phyloP scores from a whole-genome alignment of 2,797 vertebrate species.

The Pseudochaenichthys georgianus region DNA sequence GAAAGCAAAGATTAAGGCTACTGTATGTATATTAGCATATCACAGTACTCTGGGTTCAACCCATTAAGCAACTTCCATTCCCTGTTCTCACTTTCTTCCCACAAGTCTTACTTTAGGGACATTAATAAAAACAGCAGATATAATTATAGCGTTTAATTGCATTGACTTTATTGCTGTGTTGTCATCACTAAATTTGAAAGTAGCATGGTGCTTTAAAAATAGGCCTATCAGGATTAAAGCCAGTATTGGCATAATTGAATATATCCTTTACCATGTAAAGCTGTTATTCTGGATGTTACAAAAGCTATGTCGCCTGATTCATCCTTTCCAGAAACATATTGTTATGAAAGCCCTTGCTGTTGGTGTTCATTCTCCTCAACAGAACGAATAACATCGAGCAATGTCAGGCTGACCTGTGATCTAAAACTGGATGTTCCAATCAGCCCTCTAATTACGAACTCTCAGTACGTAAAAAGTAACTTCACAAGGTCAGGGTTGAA shows the following conservation, averaged over 20 bases:
- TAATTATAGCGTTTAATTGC: conserved; percentile 36
- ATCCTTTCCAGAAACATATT: not conserved
- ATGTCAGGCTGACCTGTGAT: conserved; percentile 44
- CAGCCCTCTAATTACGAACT: conserved; percentile 29
- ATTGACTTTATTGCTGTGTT: conserved; percentile 14
- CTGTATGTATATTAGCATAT: conserved; percentile 19
- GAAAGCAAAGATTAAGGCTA: conserved; percentile 25
- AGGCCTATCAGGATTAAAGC: conserved; percentile 20
- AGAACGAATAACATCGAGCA: conserved; percentile 19
- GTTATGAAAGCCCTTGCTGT: conserved; percentile 20
- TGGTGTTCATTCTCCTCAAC: conserved; percentile 19
- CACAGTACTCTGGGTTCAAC: conserved; percentile 20
- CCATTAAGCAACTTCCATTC: conserved; percentile 37
- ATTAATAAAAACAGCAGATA: conserved; percentile 34
- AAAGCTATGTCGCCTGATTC: not conserved
- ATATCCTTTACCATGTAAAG: conserved; percentile 6
- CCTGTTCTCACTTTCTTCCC: conserved; percentile 11
- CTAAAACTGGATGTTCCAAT: conserved; percentile 25
- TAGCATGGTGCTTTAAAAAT: conserved; percentile 17
- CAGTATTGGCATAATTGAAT: conserved; percentile 9
- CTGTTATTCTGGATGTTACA: not conserved
- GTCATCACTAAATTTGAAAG: conserved; percentile 22
- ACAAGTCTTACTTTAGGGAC: conserved; percentile 19
- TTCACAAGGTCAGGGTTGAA: conserved; percentile 29
- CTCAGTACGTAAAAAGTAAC: conserved; percentile 24